A percentile compares a stretch with the other conserved stretches of the same genome.
These are phyloP conservation scores for Astyanax mexicanus DNA, from an alignment of 2,797 vertebrate genomes.

Conservation along the genomic window DNA sequence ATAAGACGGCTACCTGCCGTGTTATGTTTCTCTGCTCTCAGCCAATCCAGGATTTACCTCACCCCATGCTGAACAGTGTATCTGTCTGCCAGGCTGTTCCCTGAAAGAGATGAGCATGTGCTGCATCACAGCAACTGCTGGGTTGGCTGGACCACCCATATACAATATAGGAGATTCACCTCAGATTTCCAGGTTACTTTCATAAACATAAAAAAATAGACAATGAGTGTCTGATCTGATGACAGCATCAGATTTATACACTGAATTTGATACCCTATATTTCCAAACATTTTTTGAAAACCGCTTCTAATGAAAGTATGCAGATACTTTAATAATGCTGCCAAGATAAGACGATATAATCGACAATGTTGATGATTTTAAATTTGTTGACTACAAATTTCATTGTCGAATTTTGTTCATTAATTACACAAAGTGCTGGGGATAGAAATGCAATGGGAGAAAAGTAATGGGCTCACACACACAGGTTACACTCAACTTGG, in stretches of 20 bases:
- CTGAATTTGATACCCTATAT: background rate
- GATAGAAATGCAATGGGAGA: too few species aligned
- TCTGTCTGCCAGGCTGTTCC: constrained; percentile 57
- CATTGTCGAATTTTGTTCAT: too few species aligned
- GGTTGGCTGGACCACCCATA: background rate
- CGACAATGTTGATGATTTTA: too few species aligned
- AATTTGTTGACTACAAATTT: too few species aligned
- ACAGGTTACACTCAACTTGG: too few species aligned
- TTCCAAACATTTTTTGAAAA: too few species aligned
- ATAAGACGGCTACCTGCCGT: constrained; percentile 56
- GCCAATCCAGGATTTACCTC: constrained; percentile 40
- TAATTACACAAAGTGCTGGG: too few species aligned
- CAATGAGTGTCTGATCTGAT: background rate
- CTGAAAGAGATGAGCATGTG: constrained; percentile 48
- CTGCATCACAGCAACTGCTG: constrained; percentile 13
- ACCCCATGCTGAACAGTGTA: constrained; percentile 26
- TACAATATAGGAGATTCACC: background rate
- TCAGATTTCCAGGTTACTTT: constrained; percentile 12
- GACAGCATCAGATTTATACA: constrained; percentile 1
- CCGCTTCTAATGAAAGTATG: too few species aligned
- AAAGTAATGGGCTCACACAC: too few species aligned
- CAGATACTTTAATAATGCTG: too few species aligned
- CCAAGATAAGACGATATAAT: too few species aligned
- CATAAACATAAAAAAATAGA: background rate
- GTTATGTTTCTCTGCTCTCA: constrained; percentile 60